Percentiles rank a stretch among this genome's conserved stretches.
phyloP scores from a whole-genome alignment of 1,140 invertebrate species.

The Ditylenchus dipsaci region DNA sequence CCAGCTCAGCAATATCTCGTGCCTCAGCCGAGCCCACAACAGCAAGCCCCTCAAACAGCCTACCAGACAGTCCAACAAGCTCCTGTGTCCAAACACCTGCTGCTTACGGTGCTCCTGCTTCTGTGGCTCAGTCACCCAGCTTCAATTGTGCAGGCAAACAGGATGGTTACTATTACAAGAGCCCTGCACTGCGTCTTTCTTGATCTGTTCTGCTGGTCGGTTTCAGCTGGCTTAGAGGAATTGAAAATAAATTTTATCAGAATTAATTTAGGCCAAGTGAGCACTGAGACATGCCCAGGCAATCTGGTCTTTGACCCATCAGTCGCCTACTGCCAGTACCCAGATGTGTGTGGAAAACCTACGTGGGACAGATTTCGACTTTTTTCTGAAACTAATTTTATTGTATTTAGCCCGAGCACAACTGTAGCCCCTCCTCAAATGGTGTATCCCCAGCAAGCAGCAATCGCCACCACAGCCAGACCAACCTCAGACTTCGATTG shows the following conservation, averaged over 20 bases:
- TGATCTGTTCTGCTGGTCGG: constrained; percentile 8
- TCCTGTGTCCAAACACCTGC: too few relatives aligned
- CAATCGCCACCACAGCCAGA: not conserved
- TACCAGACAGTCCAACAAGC: too few relatives aligned
- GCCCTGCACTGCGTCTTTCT: not conserved
- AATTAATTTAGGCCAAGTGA: constrained; percentile 5
- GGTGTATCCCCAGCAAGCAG: too few relatives aligned
- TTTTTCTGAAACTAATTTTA: not conserved
- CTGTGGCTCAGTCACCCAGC: not conserved
- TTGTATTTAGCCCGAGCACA: not conserved
- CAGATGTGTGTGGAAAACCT: too few relatives aligned
- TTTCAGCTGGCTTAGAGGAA: not conserved
- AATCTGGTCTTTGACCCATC: constrained; percentile 3
- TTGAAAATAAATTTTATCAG: constrained; percentile 1
- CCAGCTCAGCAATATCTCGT: too few relatives aligned
- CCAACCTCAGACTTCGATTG: constrained; percentile 1
- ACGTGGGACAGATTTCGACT: too few relatives aligned
- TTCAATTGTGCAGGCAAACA: not conserved
- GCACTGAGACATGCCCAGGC: not conserved
- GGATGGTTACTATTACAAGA: constrained; percentile 10
- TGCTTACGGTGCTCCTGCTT: too few relatives aligned
- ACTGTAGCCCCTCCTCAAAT: not conserved
- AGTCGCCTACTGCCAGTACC: constrained; percentile 3
- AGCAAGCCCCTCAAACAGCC: not conserved
- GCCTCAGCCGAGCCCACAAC: not conserved